Percentiles rank a stretch among this genome's conserved stretches.
phyloP scores from a whole-genome alignment of 2,888 invertebrate genomes.

The Drosophila trichaetosa region DNA sequence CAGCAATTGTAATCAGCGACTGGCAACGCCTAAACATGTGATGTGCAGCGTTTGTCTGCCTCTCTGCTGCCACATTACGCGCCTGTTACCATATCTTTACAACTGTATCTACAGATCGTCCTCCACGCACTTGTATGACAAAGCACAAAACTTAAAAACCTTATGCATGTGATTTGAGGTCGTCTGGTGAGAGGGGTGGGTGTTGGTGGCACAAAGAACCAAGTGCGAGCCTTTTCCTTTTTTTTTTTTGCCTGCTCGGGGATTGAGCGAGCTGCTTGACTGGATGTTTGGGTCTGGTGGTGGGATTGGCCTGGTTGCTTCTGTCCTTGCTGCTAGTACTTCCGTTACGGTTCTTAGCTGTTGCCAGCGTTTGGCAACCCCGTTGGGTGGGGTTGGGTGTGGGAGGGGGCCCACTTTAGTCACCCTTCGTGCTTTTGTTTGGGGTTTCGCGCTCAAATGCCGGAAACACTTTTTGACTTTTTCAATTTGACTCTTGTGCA shows the following conservation, averaged over 20 bases:
- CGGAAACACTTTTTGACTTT: slow-evolving; percentile 71
- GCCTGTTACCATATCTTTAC: slow-evolving; percentile 78
- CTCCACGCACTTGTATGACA: slow-evolving; percentile 75
- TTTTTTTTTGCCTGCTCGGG: slow-evolving; percentile 16
- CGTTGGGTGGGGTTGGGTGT: slow-evolving; percentile 25
- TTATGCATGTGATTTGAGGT: slow-evolving; percentile 78
- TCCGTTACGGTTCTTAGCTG: slow-evolving; percentile 74
- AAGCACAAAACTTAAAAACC: slow-evolving; percentile 80
- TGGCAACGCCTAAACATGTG: slow-evolving; percentile 75
- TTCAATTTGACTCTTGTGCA: slow-evolving; percentile 75
- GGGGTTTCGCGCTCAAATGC: slow-evolving; percentile 32
- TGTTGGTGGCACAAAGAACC: slow-evolving; percentile 23
- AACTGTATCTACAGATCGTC: slow-evolving; percentile 78
- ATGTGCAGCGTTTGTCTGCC: slow-evolving; percentile 65
- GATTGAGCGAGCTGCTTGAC: slow-evolving; percentile 18
- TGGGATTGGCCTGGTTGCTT: slow-evolving; percentile 34
- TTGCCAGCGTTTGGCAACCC: slow-evolving; percentile 40
- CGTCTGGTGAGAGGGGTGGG: slow-evolving; percentile 14
- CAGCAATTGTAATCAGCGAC: slow-evolving; percentile 42
- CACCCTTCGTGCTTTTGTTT: slow-evolving; percentile 45
- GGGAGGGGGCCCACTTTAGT: slow-evolving; percentile 37
- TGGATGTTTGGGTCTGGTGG: slow-evolving; percentile 37
- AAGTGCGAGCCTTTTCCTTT: slow-evolving; percentile 54
- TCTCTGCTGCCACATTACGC: slow-evolving; percentile 62
- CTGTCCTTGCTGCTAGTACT: slow-evolving; percentile 54